Evolutionary conservation across 2,797 vertebrate species (phyloP), one percentile per base, ranked within the genome.

Genomic region (Karalla daura): DNA sequence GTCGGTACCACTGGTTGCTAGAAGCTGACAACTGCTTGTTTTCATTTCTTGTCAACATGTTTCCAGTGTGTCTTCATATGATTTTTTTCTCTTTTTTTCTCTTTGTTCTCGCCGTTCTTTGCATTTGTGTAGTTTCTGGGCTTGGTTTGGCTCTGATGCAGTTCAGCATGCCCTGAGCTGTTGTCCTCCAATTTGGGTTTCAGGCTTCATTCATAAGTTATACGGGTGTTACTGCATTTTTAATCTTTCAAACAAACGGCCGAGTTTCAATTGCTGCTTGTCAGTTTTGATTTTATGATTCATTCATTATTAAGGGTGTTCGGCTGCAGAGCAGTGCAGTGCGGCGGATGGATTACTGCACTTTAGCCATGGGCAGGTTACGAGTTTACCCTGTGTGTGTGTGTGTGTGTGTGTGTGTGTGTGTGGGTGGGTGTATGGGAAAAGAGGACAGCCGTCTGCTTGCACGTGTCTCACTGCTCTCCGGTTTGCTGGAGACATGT

Each of bases 231-330:
- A 59, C 84, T 91, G 76, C 86, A 88, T 90, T 91, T 93, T 92
- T 91, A 88, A 93, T 90, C 84, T 72, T 76, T 86, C 71, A 90
- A 87, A 91, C 87, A 85, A 84, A 90, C 59, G 62, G 66, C 85
- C 80, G 85, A 76, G 60, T 89, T 93, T 92, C 87, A 89, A 89
- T 93, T 89, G 90, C 88, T 71, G 62, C 89, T 77, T 92, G 92
- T 90, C 91, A 91, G 88, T 88, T 92, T 90, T 90, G 88, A 88
- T 93, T 90, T 85, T 86, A 88, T 85, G 80, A 88, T 86, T 91
- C 87, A 92, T 93, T 75, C 67, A 91, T 92, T 87, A 91, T 91
- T 92, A 76, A 92, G 50, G 18, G 49, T 77, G 88, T 86, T 86
- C 70, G 86, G 75, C 74, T 84, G 78, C 81, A 63, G 76, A 74